Base-by-base conservation (phyloP, 2,797 vertebrate genomes). In the Cuniculus paca region DNA sequence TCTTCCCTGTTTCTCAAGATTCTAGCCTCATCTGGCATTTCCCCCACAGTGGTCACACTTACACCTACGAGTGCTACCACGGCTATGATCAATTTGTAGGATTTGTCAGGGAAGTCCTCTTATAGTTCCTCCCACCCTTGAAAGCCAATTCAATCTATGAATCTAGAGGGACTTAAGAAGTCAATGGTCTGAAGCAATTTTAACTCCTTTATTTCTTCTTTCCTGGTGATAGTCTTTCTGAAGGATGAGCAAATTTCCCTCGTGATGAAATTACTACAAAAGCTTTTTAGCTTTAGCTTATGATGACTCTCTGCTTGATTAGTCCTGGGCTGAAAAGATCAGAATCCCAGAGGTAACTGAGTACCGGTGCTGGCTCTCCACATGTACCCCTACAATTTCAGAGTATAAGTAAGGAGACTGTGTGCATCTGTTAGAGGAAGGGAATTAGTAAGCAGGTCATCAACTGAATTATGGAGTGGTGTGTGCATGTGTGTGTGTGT, bases 241-340 rank as follows among this genome's bases (percentile, higher is more conserved):
- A 98, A 96, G 97, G 97, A 98, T 96, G 98, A 98, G 98, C 97
- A 98, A 60, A 98, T 98, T 98, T 98, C 98, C 98, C 98, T 98
- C 94, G 97, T 98, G 98, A 98, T 98, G 98, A 98, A 98, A 98
- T 98, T 97, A 98, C 95, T 97, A 97, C 96, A 98, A 96, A 97
- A 94, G 90, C 91, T 98, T 98, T 98, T 98, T 98, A 96, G 97
- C 97, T 98, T 98, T 96, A 96, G 95, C 97, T 98, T 98, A 98
- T 96, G 98, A 98, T 94, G 97, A 98, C 96, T 98, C 97, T 97
- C 97, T 97, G 97, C 97, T 98, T 98, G 96, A 98, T 98, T 98
- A 98, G 98, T 98, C 95, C 31, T 97, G 84, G 87, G 74, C n/a
- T 92, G 90, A 96, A 91, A 96, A 98, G 91, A 96, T 61, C 56